Base-by-base conservation (phyloP, 2,113 vertebrate species). In the Macquaria ambigua region DNA sequence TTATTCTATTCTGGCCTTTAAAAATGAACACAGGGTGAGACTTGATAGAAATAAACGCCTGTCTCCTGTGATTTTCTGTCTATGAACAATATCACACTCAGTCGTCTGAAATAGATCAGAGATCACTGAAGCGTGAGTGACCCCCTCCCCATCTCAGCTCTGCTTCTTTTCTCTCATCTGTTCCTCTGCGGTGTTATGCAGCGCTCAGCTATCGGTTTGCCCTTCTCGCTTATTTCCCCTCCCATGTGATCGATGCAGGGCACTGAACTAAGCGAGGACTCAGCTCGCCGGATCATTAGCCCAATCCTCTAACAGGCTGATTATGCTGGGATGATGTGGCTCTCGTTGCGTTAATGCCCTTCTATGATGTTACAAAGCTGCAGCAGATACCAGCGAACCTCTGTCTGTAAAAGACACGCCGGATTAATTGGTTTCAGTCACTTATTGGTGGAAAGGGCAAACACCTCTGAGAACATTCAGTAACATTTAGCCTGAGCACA, bases 351-450 rank as follows among this genome's bases (percentile, higher is more conserved):
- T 78, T 84, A 76, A 66, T 50, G 62, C 77, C 52, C 50, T 61
- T 31, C 61, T 87, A 1, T 86, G 77, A 85, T 89, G 86, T 74
- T 84, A 21, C 73, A 72, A 88, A 89, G 79, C 77, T 37, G 23
- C 23, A 52, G 59, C 31, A 53, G 74, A 85, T 31, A 43, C 20
- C 31, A 37, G 9, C 55, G 25, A 79, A 63, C 39, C 37, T 72
- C 28, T 3, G 52, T 37, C 68, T 82, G 31, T 67, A 8, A 52
- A 46, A 18, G 76, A 78, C 18, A 43, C 5, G 48, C 16, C 6
- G 9, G 25, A 46, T 39, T 79, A 28, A 85, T 85, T 66, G 68
- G 85, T 77, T 74, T 46, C 31, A 41, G 43, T 31, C 21, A 48
- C 46, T 70, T 48, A 41, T 8, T 21, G 58, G 41, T 58, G 56